Evolutionary conservation across 2,888 invertebrate species (phyloP), one percentile per base, ranked within the genome.

Genomic region (Caradrina clavipalpis): DNA sequence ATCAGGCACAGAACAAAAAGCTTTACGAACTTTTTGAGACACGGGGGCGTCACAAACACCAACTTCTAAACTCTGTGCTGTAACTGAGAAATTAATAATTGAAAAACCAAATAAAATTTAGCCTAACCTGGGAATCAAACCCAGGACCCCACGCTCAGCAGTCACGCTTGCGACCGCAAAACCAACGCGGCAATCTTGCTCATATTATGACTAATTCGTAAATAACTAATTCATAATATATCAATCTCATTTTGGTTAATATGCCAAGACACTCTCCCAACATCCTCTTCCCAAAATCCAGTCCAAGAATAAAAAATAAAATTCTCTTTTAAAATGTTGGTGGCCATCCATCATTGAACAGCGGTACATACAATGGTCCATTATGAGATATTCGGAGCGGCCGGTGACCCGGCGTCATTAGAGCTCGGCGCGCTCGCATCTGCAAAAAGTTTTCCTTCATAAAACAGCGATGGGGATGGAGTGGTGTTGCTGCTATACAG

Each of bases 401-500:
- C 73, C 84, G 85, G 83, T 86, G 87, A 85, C 89, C 87, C 79
- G 73, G 55, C 86, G 87, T 90, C 90, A 90, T 90, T 90, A 89
- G 86, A 86, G 88, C 85, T 69, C 80, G 81, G 78, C 74, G 74
- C 80, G 64, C 42, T 84, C 74, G 70, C 81, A 81, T 81, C 86
- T 83, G 87, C 88, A 90, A 91, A 91, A 91, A 91, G 88, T 90
- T 91, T 88, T 85, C 86, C 81, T 84, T 82, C 70, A 77, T 76
- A 74, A 85, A 82, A 89, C 86, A 83, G 69, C 26, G 61, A 17
- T 53, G 13, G 22, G 53, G 22, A 7, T 89, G 67, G 89, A 91
- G 88, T 60, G 7, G 65, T 57, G 22, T 50, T 67, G 8, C 0
- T 6, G 7, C 39, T 39, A 11, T 39, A 13, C 2, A n/a, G n/a